Evolutionary conservation across 2,113 vertebrate genomes (phyloP).

Genomic region (Tetraodon nigroviridis): DNA sequence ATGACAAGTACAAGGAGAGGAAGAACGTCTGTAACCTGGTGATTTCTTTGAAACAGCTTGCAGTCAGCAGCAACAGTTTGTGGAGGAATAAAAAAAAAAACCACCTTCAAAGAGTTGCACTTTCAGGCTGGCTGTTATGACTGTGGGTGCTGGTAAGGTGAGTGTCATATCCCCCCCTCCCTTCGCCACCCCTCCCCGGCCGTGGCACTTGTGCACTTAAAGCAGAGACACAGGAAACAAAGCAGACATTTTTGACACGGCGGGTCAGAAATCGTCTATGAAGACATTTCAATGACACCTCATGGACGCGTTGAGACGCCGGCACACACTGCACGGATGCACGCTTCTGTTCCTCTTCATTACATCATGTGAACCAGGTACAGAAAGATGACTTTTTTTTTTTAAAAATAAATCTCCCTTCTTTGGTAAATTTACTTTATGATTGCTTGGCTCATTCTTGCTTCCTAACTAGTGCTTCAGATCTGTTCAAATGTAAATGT

Average conservation of each 20-base stretch:
- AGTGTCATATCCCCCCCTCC: slow-evolving; percentile 20
- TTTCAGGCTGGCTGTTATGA: slow-evolving; percentile 30
- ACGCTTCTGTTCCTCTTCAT: slow-evolving; percentile 40
- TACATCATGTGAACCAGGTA: slow-evolving; percentile 36
- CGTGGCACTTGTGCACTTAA: slow-evolving; percentile 42
- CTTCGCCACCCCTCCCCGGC: neutral
- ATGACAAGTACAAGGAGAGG: too few relatives aligned
- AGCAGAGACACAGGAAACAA: slow-evolving; percentile 25
- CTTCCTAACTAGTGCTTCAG: too few relatives aligned
- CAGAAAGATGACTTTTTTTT: slow-evolving; percentile 8
- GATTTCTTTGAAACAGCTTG: neutral
- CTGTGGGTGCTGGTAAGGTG: neutral
- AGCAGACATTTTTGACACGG: slow-evolving; percentile 32
- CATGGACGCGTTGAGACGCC: slow-evolving; percentile 36
- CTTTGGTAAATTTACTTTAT: neutral
- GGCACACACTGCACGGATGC: slow-evolving; percentile 22
- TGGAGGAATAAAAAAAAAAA: neutral
- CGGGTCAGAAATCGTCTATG: slow-evolving; percentile 2
- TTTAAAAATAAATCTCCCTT: neutral
- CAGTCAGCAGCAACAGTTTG: slow-evolving; percentile 3
- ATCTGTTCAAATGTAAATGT: too few relatives aligned
- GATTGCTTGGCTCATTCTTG: too few relatives aligned
- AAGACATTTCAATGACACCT: slow-evolving; percentile 24
- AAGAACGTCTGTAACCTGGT: neutral
- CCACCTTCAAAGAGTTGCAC: slow-evolving; percentile 16